These are phyloP conservation scores for Clarias magur DNA, from an alignment of 2,113 vertebrate genomes.

Conservation along the genomic window DNA sequence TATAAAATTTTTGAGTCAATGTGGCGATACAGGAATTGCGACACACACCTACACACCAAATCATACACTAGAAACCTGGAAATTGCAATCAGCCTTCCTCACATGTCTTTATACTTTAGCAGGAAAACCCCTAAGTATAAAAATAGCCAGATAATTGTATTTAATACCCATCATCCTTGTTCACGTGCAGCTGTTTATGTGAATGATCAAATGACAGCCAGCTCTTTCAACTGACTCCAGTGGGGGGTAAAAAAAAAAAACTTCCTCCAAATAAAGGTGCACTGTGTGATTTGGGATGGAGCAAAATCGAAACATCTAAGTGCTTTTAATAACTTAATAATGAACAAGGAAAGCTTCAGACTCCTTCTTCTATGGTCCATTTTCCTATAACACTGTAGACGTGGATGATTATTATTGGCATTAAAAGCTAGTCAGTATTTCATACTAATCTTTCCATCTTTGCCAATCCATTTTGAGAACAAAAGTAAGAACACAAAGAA, in stretches of 20 bases:
- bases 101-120: neutral
- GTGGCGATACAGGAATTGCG: no score
- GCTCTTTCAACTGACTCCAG: neutral
- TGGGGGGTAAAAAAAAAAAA: neutral
- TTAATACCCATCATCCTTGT: neutral
- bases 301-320: neutral
- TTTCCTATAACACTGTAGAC: neutral
- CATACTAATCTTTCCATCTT: neutral
- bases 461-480: neutral
- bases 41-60: no score
- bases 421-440: neutral
- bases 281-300: neutral
- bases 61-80: no score
- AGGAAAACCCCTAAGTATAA: neutral
- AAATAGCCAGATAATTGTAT: neutral
- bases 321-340: neutral
- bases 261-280: neutral
- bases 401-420: neutral
- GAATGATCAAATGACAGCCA: neutral
- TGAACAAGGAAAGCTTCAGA: neutral
- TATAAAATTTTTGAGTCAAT: no score
- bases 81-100: no score
- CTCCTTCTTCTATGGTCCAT: neutral
- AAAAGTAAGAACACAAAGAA: neutral
- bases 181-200: neutral